Conservation (phyloP, 2,888 invertebrate species). For the Branchipolynoe longqiensis region DNA sequence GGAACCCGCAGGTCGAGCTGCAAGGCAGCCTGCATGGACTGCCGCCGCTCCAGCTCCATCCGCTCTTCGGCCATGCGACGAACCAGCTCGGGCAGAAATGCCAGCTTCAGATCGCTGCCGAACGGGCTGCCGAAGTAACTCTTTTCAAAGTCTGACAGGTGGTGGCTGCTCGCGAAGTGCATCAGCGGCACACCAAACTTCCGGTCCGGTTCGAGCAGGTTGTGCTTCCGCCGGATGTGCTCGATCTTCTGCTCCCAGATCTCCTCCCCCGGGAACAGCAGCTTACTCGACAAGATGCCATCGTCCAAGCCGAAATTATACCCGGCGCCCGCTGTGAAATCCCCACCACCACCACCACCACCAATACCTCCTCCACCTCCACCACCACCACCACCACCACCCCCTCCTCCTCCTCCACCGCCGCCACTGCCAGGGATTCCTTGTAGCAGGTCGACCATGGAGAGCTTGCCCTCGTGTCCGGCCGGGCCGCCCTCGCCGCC, state of each 20-base stretch:
- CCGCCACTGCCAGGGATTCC: constrained; percentile 16
- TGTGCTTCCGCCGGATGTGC: constrained; percentile 78
- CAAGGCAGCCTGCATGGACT: background rate
- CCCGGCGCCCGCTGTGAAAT: background rate
- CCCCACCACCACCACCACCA: background rate
- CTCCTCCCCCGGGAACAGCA: constrained; percentile 56
- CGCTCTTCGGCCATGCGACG: constrained; percentile 80
- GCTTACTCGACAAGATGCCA: background rate
- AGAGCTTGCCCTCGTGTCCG: constrained; percentile 53
- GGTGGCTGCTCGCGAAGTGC: constrained; percentile 37
- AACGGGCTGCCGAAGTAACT: constrained; percentile 66
- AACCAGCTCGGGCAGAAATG: constrained; percentile 80
- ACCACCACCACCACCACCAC: background rate
- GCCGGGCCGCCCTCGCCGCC: constrained; percentile 58
- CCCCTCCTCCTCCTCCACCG: constrained; percentile 25
- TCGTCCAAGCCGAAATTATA: background rate
- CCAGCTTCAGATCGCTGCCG: constrained; percentile 74
- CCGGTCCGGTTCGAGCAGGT: constrained; percentile 69
- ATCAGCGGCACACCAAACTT: constrained; percentile 65
- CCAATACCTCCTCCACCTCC: too few relatives aligned
- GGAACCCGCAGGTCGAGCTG: constrained; percentile 15
- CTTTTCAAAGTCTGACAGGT: constrained; percentile 29
- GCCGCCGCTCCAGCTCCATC: constrained; percentile 76
- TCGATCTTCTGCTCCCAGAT: constrained; percentile 73
- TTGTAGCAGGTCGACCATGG: constrained; percentile 64